Base-by-base conservation (phyloP, 2,888 invertebrate genomes). In the Fragum whitleyi region DNA sequence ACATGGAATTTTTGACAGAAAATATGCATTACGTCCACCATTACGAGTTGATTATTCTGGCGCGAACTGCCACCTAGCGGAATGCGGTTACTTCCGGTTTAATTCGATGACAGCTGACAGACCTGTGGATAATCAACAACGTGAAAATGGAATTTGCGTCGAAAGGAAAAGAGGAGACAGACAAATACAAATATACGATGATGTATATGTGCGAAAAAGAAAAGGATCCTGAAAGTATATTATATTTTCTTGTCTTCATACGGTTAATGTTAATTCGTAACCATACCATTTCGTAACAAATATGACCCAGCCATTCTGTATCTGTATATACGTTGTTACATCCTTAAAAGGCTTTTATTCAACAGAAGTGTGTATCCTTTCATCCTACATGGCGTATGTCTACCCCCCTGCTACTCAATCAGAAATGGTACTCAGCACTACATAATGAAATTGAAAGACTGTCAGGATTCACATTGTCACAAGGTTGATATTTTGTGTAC, bases 11-110 rank as follows among this genome's bases (percentile, higher is more conserved):
- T 65, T 42, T 65, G 65, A 65, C 65, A 65, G 65, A 26, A 65
- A 65, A 65, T 65, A 65, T 65, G 65, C 65, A 65, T 65, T 70
- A 69, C 77, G 73, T 73, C 84, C 81, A 65, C 84, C 84, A 82
- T 85, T 85, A 77, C 68, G 42, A 81, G 65, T 65, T 81, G 81
- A 85, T 85, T 85, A 85, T 85, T 82, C 85, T 81, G 85, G 85
- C 85, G 85, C 81, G 79, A 78, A 81, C 71, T 81, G 85, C 68
- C 85, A 81, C 81, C 85, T 85, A 78, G 81, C 79, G 85, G 85
- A 32, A 53, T 51, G 7, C 23, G 14, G 32, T 7, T 11, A 75
- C 47, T 79, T 75, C 71, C 79, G 79, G 69, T 68, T 72, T 65
- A 65, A 1, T 65, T 36, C 39, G 53, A 42, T 61, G 61, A 59